These are phyloP conservation scores for Pseudomyrmex flavicornis DNA, from an alignment of 1,140 invertebrate species.

Conservation along the genomic window DNA sequence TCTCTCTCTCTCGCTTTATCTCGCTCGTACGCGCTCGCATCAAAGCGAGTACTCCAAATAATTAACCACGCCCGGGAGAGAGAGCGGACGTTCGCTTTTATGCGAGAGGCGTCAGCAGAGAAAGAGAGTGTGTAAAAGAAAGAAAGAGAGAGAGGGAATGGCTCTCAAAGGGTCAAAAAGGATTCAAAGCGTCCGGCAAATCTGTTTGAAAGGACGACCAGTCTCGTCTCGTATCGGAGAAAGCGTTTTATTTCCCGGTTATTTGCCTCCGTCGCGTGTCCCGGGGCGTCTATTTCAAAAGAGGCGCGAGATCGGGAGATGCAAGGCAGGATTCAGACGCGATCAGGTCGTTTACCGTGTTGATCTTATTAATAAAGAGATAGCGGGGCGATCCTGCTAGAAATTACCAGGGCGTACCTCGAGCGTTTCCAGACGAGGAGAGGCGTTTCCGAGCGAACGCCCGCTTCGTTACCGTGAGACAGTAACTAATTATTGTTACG, in stretches of 20 bases:
- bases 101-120: conserved; percentile 55
- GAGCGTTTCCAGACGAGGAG: conserved; percentile 22
- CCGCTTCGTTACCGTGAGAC: conserved; percentile 27
- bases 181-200: conserved; percentile 65
- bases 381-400: conserved; percentile 5
- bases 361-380: conserved; percentile 54
- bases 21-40: conserved; percentile 12
- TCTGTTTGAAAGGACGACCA: conserved; percentile 68
- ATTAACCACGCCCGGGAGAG: conserved; percentile 63
- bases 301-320: conserved; percentile 22
- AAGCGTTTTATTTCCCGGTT: conserved; percentile 55
- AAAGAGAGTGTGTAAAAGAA: neutral
- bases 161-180: conserved; percentile 69
- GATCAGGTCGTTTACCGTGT: conserved; percentile 31
- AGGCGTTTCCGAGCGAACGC: conserved; percentile 8
- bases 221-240: conserved; percentile 18
- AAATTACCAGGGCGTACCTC: conserved; percentile 47
- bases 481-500: conserved; percentile 44
- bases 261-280: conserved; percentile 57
- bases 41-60: conserved; percentile 72
- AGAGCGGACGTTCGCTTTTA: conserved; percentile 56
- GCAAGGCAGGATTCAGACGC: conserved; percentile 5
- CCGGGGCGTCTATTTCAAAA: neutral
- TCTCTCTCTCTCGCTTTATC: conserved; percentile 9
- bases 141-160: neutral